Percentiles rank a stretch among this genome's conserved stretches.
phyloP scores from a whole-genome alignment of 1,140 invertebrate genomes.

The Philaenus spumarius region DNA sequence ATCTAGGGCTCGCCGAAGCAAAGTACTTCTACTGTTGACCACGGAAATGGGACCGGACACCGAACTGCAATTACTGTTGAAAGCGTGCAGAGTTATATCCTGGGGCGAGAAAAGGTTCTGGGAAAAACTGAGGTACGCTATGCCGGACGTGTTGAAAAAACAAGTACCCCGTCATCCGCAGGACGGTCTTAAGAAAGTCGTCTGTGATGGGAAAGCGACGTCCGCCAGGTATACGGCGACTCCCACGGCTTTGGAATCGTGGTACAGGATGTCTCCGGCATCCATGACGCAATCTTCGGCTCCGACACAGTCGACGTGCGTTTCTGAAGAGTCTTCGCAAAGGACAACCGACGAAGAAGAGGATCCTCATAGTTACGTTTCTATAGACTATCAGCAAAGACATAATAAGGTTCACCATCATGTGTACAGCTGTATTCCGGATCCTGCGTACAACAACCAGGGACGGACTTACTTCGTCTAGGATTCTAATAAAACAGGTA shows the following conservation, averaged over 20 bases:
- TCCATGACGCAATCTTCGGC: slow-evolving; percentile 39
- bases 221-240: slow-evolving; percentile 48
- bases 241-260: slow-evolving; percentile 44
- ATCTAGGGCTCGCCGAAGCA: slow-evolving; percentile 50
- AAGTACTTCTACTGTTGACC: slow-evolving; percentile 65
- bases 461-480: slow-evolving; percentile 34
- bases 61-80: slow-evolving; percentile 72
- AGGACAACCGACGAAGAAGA: slow-evolving; percentile 50
- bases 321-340: slow-evolving; percentile 52
- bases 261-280: slow-evolving; percentile 41
- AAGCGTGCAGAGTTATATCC: slow-evolving; percentile 75
- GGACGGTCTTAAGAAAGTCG: slow-evolving; percentile 15
- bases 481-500: too few species aligned
- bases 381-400: slow-evolving; percentile 35
- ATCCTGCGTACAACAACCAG: slow-evolving; percentile 37
- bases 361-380: slow-evolving; percentile 44
- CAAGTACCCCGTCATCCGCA: background rate
- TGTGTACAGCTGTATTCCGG: slow-evolving; percentile 49
- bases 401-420: slow-evolving; percentile 43
- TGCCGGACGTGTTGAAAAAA: slow-evolving; percentile 60
- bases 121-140: slow-evolving; percentile 81
- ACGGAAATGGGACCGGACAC: slow-evolving; percentile 65
- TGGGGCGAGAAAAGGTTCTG: slow-evolving; percentile 84
- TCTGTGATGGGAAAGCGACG: slow-evolving; percentile 34
- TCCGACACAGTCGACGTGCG: slow-evolving; percentile 54